These are phyloP conservation scores for Triplophysa bombifrons DNA, from an alignment of 2,797 vertebrate genomes.

Conservation along the genomic window DNA sequence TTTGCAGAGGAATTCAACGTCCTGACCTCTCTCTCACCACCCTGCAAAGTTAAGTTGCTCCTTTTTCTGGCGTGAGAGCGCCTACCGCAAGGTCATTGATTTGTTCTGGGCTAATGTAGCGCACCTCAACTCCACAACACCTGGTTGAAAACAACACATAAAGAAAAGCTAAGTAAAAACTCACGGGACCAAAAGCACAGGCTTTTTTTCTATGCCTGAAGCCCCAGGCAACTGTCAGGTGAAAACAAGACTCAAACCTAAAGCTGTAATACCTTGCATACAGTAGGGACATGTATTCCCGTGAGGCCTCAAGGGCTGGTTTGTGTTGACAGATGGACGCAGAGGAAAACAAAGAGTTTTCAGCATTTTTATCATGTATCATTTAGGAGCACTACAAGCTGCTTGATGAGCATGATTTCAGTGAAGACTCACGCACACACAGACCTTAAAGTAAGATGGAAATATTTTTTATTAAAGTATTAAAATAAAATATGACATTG, in stretches of 20 bases:
- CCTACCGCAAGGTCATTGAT: slow-evolving; percentile 56
- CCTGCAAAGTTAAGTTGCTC: slow-evolving; percentile 41
- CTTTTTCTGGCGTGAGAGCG: slow-evolving; percentile 40
- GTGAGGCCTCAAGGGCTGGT: slow-evolving; percentile 16
- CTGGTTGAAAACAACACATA: slow-evolving; percentile 17
- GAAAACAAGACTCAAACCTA: slow-evolving; percentile 15
- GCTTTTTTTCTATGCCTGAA: slow-evolving; percentile 9
- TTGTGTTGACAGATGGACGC: slow-evolving; percentile 52
- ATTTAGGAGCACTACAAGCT: slow-evolving; percentile 33
- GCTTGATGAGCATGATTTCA: not conserved
- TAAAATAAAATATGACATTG: not conserved
- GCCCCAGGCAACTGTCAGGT: slow-evolving; percentile 12
- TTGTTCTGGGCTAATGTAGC: slow-evolving; percentile 37
- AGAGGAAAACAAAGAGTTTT: slow-evolving; percentile 26
- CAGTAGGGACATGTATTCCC: slow-evolving; percentile 28
- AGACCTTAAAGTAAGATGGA: not conserved
- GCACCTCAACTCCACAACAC: slow-evolving; percentile 39
- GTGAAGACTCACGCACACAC: not conserved
- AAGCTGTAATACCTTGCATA: slow-evolving; percentile 30
- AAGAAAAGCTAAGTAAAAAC: not conserved
- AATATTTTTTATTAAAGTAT: not conserved
- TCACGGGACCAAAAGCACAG: not conserved
- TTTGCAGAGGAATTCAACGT: slow-evolving; percentile 63
- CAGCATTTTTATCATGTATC: slow-evolving; percentile 37
- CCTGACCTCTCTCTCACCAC: slow-evolving; percentile 48